A percentile compares a stretch with the other conserved stretches of the same genome.
phyloP scores from a whole-genome alignment of 2,797 vertebrate species.

The Glossophaga mutica region DNA sequence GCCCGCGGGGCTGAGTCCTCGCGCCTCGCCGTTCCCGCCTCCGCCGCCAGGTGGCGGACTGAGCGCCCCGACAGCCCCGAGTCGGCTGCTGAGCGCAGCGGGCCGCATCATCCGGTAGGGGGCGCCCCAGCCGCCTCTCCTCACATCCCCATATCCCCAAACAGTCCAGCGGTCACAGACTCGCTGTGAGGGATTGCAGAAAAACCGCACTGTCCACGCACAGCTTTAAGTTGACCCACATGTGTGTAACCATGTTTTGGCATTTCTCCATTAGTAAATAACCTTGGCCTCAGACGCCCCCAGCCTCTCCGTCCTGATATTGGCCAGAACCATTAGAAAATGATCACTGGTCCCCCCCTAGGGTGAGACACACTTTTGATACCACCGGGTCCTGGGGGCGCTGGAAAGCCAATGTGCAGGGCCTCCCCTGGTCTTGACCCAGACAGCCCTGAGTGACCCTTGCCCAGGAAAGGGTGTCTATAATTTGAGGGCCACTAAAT shows the following conservation, averaged over 20 bases:
- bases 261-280: conserved; percentile 5
- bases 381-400: neutral
- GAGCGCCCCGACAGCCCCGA: neutral
- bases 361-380: neutral
- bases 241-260: neutral
- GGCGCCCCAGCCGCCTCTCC: neutral
- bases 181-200: fast-evolving
- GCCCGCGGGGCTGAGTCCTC: neutral
- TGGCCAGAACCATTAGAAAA: neutral
- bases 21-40: neutral
- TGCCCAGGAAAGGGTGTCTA: neutral
- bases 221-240: neutral
- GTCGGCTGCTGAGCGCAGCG: neutral
- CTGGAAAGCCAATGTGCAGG: neutral
- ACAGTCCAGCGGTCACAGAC: fast-evolving
- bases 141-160: neutral
- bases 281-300: neutral
- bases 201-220: neutral
- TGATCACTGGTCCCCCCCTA: too few relatives aligned
- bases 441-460: neutral
- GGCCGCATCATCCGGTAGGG: neutral
- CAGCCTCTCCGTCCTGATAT: neutral
- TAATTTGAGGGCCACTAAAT: neutral
- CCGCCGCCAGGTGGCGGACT: conserved; percentile 53
- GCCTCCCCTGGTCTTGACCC: neutral